Conservation (phyloP, 2,888 invertebrate genomes). For the Cosmorhoe ocellata region DNA sequence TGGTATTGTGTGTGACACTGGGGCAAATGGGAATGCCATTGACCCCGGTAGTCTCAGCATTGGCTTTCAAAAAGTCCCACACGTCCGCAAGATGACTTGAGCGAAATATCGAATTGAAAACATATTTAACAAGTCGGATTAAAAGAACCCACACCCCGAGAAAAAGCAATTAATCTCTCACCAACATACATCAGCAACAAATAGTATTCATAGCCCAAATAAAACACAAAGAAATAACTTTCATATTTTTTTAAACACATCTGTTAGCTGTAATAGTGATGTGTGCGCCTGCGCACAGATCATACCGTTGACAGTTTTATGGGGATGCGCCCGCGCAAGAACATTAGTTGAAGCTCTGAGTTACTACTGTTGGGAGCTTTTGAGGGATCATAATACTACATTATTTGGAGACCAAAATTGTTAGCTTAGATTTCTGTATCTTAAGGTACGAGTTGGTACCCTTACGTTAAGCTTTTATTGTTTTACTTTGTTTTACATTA, state of each 20-base stretch:
- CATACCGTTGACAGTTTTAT: slow-evolving; percentile 62
- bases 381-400: neutral
- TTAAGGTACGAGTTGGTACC: no score
- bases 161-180: slow-evolving; percentile 8
- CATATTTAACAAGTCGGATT: no score
- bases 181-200: slow-evolving; percentile 6
- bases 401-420: no score
- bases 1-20: no score
- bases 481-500: no score
- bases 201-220: slow-evolving; percentile 17
- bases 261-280: slow-evolving; percentile 26
- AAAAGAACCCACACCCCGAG: neutral
- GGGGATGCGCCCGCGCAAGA: slow-evolving; percentile 32
- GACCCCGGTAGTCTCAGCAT: no score
- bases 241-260: slow-evolving; percentile 23
- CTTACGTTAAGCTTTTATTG: no score
- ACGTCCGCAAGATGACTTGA: no score
- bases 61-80: no score
- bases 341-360: slow-evolving; percentile 23
- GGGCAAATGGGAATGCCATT: no score
- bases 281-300: slow-evolving; percentile 55
- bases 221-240: slow-evolving; percentile 21
- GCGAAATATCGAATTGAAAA: neutral
- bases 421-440: no score
- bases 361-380: slow-evolving; percentile 15